Conservation (phyloP, 2,797 vertebrate species). For the Melanotaenia parkinsoni region DNA sequence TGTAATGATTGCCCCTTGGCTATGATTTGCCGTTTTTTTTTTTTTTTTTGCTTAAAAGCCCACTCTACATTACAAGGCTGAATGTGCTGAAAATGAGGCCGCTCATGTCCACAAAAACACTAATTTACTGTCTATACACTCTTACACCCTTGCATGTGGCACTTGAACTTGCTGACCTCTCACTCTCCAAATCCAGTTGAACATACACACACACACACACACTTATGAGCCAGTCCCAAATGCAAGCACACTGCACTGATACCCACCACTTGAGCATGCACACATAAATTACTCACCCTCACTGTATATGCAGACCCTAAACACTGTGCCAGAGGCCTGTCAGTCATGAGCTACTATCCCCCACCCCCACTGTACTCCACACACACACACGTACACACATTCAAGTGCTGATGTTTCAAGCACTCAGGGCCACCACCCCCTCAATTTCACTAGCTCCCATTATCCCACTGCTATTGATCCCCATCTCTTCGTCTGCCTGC, state of each 20-base stretch:
- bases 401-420: conserved; percentile 66
- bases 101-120: conserved; percentile 14
- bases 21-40: conserved; percentile 30
- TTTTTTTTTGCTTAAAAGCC: conserved; percentile 33
- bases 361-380: conserved; percentile 8
- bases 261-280: background rate
- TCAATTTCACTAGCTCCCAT: conserved; percentile 70
- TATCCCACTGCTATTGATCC: conserved; percentile 78
- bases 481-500: conserved; percentile 48
- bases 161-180: conserved; percentile 3
- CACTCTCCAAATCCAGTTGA: conserved; percentile 5
- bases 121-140: background rate
- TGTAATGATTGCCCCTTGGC: conserved; percentile 58
- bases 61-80: conserved; percentile 38
- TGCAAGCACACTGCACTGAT: background rate
- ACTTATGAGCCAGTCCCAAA: background rate
- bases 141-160: conserved; percentile 18
- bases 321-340: conserved; percentile 23
- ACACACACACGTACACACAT: conserved; percentile 24
- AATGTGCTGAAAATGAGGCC: conserved; percentile 51
- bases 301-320: conserved; percentile 35
- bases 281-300: conserved; percentile 22
- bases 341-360: conserved; percentile 36
- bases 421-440: conserved; percentile 49
- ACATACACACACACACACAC: conserved; percentile 1